Base-by-base conservation (phyloP, 35 echinoderm and acorn worm species). In the Eucidaris tribuloides region DNA sequence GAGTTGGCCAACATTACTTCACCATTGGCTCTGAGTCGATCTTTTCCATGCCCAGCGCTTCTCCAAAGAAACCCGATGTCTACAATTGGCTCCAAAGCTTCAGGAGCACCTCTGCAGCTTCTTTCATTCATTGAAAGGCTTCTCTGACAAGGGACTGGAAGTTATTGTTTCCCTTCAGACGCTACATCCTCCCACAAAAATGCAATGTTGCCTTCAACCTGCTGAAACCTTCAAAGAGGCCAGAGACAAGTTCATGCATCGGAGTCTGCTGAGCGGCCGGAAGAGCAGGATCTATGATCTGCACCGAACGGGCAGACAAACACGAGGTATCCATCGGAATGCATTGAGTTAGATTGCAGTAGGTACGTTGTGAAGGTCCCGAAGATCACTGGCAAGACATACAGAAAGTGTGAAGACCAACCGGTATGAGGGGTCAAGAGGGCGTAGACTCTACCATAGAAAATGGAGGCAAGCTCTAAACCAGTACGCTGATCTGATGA, bases 241-340 rank as follows among this genome's bases (percentile, higher is more conserved):
- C 94, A 50, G 86, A 79, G 45, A 62, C 84, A 29, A 64, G 62
- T 36, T 82, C 92, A n/a, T 15, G 78, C 20, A 49, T 61, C 45
- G 1, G 77, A 65, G 33, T 66, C 54, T 24, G 58, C 84, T 11
- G 28, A 54, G 23, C 63, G 92, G 40, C 52, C 77, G 91, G 85
- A 93, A 97, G 62, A 64, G 85, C 34, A 57, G 86, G 44, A 77
- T 97, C 36, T 92, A 92, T 83, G 81, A 92, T 33, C 15, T 54
- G 5, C 58, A 59, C 55, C 40, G 79, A 50, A 34, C 50, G 25
- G 30, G 58, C 1, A 41, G 55, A 14, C 38, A 85, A 45, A 79
- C 49, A 31, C 50, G 41, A 41, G 41, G 38, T 39, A 34, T 77
- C 68, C 38, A 40, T 25, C 38, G 40, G 41, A 20, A 74, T 74